Evolutionary conservation across 2,888 invertebrate genomes (phyloP), one percentile per base, ranked within the genome.

Genomic region (Dasypogon diadema): DNA sequence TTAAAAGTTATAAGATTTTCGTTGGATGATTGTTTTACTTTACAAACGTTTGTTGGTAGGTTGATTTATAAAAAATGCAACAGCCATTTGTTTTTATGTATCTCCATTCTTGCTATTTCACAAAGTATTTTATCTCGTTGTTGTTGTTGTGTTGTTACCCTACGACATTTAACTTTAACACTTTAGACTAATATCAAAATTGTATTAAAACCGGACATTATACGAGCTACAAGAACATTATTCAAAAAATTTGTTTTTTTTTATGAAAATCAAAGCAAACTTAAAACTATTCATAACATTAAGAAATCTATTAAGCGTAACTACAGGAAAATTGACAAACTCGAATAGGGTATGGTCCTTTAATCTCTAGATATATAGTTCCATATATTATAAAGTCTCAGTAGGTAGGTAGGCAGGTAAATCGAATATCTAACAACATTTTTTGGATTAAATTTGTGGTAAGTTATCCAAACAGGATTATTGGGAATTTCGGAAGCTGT

Each of bases 81-180:
- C 46, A 46, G 46, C 30, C 16, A 65, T 21, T 42, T 65, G 18
- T 21, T 63, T 60, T 37, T 34, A 37, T 54, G 3, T 54, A n/a
- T n/a, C n/a, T 54, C 2, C 4, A 4, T 56, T 8, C 24, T 5
- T 21, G 12, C 24, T 14, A 24, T 14, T 56, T 6, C 10, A 24
- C 22, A 8, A n/a, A 12, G 21, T 5, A 21, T 63, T 34, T 63
- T 42, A 42, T 18, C n/a, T 8, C 5, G 37, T 46, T 48, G 65
- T 65, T 65, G 65, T 65, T 65, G 65, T 65, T 65, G 65, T 65
- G 65, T 46, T 65, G 65, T 24, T 46, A 46, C 24, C 65, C 65
- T 65, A 46, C 8, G 8, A 30, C 4, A n/a, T n/a, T n/a, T n/a
- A 30, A 30, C 8, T 30, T 30, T 30, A 30, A 30, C 8, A 5